These are phyloP conservation scores for Ctenochaetus hawaiiensis DNA, from an alignment of 2,797 vertebrate genomes.

Conservation along the genomic window DNA sequence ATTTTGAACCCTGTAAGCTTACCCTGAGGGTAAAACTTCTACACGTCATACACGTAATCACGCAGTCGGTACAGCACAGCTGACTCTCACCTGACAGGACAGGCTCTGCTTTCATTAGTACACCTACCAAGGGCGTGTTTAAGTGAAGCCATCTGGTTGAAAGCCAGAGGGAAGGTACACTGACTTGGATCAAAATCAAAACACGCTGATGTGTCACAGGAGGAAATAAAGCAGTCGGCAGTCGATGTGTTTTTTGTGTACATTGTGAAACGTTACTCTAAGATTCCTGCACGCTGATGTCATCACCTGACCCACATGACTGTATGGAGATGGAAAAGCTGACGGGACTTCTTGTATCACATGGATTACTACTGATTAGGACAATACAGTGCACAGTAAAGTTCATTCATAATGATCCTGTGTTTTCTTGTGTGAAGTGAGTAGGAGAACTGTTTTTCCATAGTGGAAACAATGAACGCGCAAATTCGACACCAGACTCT, in stretches of 20 bases:
- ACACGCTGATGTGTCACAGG: conserved; percentile 28
- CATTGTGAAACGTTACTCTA: conserved; percentile 41
- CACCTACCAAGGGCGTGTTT: conserved; percentile 19
- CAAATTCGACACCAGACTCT: background rate
- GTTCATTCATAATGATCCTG: conserved; percentile 32
- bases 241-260: conserved; percentile 44
- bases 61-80: background rate
- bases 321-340: conserved; percentile 59
- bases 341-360: conserved; percentile 49
- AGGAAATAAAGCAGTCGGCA: conserved; percentile 36
- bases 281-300: conserved; percentile 38
- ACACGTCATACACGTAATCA: conserved; percentile 3
- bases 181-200: conserved; percentile 24
- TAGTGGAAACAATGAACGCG: conserved; percentile 41
- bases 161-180: background rate
- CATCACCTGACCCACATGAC: conserved; percentile 51
- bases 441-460: conserved; percentile 30
- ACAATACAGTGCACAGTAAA: background rate
- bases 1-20: conserved; percentile 10
- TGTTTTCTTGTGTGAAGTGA: conserved; percentile 20
- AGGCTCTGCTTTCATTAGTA: conserved; percentile 6
- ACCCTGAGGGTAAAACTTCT: background rate
- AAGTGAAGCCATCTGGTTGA: conserved; percentile 8
- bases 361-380: conserved; percentile 10
- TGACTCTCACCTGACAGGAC: conserved; percentile 31